These are phyloP conservation scores for Aramus guarauna DNA, from an alignment of 2,113 vertebrate species.

Conservation along the genomic window DNA sequence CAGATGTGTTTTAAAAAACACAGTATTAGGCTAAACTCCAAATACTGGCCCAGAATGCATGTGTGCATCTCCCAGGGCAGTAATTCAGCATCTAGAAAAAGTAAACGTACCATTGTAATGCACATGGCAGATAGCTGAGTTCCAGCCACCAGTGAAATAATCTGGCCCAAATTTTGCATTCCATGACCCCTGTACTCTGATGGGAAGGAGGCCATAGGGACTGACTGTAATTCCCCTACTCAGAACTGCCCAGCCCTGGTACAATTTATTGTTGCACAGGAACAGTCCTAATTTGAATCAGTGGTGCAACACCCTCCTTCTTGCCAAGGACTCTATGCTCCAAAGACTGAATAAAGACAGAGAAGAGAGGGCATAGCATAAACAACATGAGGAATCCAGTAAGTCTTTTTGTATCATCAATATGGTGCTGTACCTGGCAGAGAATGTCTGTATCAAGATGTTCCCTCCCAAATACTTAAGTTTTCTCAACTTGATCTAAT, in stretches of 20 bases:
- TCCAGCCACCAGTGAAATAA: constrained; percentile 30
- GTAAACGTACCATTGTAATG: neutral
- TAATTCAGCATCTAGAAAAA: constrained; percentile 41
- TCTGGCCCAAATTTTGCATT: constrained; percentile 11
- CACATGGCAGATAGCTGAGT: constrained; percentile 14
- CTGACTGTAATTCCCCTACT: neutral
- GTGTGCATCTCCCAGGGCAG: constrained; percentile 16
- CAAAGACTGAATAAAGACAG: neutral
- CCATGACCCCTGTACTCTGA: neutral
- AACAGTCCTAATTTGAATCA: neutral
- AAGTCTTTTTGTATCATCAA: neutral
- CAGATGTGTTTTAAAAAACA: constrained; percentile 49
- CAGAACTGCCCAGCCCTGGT: neutral
- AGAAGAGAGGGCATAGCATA: neutral
- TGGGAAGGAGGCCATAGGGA: constrained; percentile 14
- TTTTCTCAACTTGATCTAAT: neutral
- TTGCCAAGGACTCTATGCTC: neutral
- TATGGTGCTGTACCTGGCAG: neutral
- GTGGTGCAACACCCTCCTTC: neutral
- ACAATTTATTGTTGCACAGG: neutral
- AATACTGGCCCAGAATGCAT: neutral
- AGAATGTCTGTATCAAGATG: neutral
- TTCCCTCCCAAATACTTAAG: neutral
- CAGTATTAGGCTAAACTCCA: neutral
- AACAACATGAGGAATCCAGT: neutral